Evolutionary conservation across 2,888 invertebrate species (phyloP), one percentile per base, ranked within the genome.

Genomic region (Eupithecia centaureata): DNA sequence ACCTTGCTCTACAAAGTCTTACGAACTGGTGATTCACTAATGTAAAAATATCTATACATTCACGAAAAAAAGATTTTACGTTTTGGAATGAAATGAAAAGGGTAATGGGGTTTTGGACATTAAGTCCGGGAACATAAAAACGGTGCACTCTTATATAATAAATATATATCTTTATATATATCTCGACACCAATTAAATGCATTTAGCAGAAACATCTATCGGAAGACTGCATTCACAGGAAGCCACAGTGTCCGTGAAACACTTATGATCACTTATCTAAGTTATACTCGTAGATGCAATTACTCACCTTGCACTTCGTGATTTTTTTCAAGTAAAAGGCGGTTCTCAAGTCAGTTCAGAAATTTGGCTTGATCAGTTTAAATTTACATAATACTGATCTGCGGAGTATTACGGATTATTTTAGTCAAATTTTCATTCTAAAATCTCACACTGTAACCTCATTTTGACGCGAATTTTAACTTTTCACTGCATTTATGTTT

Each of bases 141-240:
- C 64, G 76, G 75, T 74, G 79, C 77, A 79, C 76, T 75, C 76
- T 69, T 73, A 74, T 79, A 76, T 74, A 75, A n/a, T n/a, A n/a
- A n/a, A n/a, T n/a, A n/a, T n/a, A n/a, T n/a, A n/a, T n/a, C n/a
- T n/a, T n/a, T 76, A 74, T 78, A 22, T 8, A 42, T 42, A 75
- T 75, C 75, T 77, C 80, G 85, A 89, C 85, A 88, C 84, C 84
- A 84, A 87, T 85, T 90, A 90, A 92, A 92, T 91, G 91, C 91
- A 89, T 84, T 86, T 83, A 88, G 88, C 87, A 87, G 90, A 90
- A 90, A 91, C 84, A 92, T 84, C 91, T 92, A 92, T 90, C 91
- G 93, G 93, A 93, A 93, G 93, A 93, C 93, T 91, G 91, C 86
- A 86, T 88, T 92, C 83, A 88, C 87, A 91, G 93, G 92, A 93